These are phyloP conservation scores for Pseudochaenichthys georgianus DNA, from an alignment of 2,797 vertebrate species.

Conservation along the genomic window DNA sequence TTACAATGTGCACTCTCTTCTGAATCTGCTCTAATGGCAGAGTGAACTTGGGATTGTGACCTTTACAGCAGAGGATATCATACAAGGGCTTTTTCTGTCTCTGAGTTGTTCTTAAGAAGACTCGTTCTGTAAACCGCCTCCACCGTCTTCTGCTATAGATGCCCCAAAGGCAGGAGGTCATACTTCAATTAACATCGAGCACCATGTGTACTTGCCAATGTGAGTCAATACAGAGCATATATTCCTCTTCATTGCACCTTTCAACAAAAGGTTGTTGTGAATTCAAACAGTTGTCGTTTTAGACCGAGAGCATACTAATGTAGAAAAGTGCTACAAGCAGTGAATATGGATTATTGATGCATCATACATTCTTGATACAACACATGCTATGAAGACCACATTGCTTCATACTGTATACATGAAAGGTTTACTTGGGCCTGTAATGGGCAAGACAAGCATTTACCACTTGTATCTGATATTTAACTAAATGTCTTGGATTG, in stretches of 20 bases:
- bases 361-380: conserved; percentile 74
- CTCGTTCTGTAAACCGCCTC: neutral
- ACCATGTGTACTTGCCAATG: conserved; percentile 7
- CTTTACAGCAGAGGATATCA: conserved; percentile 18
- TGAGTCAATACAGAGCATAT: conserved; percentile 30
- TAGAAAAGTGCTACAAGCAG: conserved; percentile 46
- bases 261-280: neutral
- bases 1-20: conserved; percentile 71
- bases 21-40: conserved; percentile 48
- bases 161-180: conserved; percentile 45
- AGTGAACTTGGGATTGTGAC: conserved; percentile 41
- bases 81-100: conserved; percentile 2
- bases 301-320: conserved; percentile 33
- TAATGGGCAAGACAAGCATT: neutral
- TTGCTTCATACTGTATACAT: conserved; percentile 19
- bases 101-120: conserved; percentile 12
- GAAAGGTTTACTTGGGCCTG: conserved; percentile 22
- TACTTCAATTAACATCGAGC: conserved; percentile 63
- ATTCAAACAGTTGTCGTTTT: conserved; percentile 37
- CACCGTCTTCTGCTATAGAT: conserved; percentile 11
- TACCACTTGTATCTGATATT: neutral
- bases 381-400: conserved; percentile 53
- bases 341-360: conserved; percentile 75
- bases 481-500: neutral
- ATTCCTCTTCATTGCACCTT: conserved; percentile 3